Conservation (phyloP, 2,888 invertebrate genomes). For the Chouioia cunea region DNA sequence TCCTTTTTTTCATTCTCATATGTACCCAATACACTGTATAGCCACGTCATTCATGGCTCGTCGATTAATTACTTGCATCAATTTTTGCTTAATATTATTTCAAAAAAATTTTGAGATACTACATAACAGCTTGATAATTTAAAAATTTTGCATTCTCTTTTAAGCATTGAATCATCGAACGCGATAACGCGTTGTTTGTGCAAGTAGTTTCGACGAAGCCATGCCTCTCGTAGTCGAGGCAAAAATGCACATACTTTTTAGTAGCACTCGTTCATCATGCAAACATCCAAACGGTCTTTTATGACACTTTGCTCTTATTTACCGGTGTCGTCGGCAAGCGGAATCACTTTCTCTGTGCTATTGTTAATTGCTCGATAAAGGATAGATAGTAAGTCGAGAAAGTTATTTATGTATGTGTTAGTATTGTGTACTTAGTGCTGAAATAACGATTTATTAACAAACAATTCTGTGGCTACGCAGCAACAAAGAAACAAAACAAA, state of each 20-base stretch:
- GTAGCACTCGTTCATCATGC: conserved; percentile 58
- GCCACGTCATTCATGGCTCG: conserved; percentile 10
- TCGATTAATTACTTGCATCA: background rate
- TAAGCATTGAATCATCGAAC: too few species aligned
- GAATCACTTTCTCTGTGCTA: conserved; percentile 46
- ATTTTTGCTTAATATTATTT: background rate
- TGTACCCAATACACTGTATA: conserved; percentile 7
- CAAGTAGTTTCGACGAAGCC: conserved; percentile 45
- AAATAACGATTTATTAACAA: conserved; percentile 50
- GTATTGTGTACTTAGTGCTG: conserved; percentile 50
- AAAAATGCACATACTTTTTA: conserved; percentile 53
- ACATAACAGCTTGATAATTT: too few species aligned
- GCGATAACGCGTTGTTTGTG: background rate
- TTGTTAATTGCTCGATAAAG: conserved; percentile 35
- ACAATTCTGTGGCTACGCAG: conserved; percentile 33
- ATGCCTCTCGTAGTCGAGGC: conserved; percentile 49
- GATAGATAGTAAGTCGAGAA: conserved; percentile 46
- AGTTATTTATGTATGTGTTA: conserved; percentile 46
- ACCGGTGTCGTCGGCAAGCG: conserved; percentile 46
- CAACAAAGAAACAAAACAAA: too few species aligned
- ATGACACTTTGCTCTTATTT: conserved; percentile 44
- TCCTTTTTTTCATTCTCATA: background rate
- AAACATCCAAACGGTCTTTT: conserved; percentile 52
- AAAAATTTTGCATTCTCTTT: too few species aligned
- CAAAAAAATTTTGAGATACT: too few species aligned